A percentile compares a stretch with the other conserved stretches of the same genome.
Conservation (phyloP, 2,888 invertebrate genomes). For the Blomia tropicalis region DNA sequence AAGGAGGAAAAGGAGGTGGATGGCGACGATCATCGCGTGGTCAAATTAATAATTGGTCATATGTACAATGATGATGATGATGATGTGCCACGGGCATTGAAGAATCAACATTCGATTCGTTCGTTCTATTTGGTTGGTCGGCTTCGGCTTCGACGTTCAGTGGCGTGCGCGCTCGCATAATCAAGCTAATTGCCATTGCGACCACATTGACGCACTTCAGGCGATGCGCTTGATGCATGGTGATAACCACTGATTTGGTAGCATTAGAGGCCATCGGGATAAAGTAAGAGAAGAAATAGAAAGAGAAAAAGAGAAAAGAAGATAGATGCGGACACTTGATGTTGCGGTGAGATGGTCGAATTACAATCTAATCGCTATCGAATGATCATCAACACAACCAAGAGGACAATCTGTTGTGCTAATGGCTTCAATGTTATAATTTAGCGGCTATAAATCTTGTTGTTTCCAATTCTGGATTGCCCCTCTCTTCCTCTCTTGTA, state of each 20-base stretch:
- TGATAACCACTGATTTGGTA: constrained; percentile 4
- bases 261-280: constrained; percentile 4
- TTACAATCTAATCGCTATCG: constrained; percentile 5
- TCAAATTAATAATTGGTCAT: not conserved
- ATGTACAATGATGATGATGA: not conserved
- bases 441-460: not conserved
- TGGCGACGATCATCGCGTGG: constrained; percentile 2
- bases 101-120: no score
- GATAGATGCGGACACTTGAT: constrained; percentile 11
- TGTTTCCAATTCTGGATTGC: not conserved
- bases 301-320: no score
- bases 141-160: no score
- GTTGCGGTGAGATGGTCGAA: not conserved
- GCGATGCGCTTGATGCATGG: not conserved
- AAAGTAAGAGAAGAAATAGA: not conserved
- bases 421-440: constrained; percentile 14
- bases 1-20: not conserved
- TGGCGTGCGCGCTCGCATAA: not conserved
- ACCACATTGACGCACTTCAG: not conserved
- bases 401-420: not conserved
- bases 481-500: not conserved
- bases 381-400: not conserved
- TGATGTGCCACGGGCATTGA: not conserved
- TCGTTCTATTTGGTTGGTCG: no score
- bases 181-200: constrained; percentile 2